Conservation (phyloP, 2,797 vertebrate genomes). For the Melanotaenia pygmaea region DNA sequence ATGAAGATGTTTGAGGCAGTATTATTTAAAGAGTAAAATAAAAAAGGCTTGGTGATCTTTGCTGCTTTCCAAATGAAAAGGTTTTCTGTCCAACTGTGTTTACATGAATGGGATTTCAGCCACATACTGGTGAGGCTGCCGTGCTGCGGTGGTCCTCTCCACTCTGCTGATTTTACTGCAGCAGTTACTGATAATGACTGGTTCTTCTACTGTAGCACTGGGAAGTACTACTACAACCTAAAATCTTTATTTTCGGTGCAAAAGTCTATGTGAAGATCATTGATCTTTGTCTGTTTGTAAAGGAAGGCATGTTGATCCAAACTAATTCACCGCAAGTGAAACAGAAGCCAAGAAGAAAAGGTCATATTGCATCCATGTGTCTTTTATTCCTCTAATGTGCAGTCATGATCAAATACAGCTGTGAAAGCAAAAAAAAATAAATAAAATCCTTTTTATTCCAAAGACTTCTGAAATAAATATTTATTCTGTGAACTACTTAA, state of each 20-base stretch:
- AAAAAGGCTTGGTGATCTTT: slow-evolving; percentile 29
- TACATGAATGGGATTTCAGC: slow-evolving; percentile 59
- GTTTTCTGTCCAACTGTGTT: slow-evolving; percentile 53
- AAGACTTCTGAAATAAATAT: slow-evolving; percentile 24
- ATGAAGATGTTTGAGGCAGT: slow-evolving; percentile 3
- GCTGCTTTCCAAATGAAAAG: slow-evolving; percentile 51
- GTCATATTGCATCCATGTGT: slow-evolving; percentile 48
- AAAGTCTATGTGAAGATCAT: slow-evolving; percentile 10
- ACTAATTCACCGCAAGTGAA: slow-evolving; percentile 12
- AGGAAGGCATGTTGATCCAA: slow-evolving; percentile 6
- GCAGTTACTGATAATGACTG: slow-evolving; percentile 67
- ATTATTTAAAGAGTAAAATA: slow-evolving; percentile 31
- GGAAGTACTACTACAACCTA: slow-evolving; percentile 13
- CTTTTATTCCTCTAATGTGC: slow-evolving; percentile 12
- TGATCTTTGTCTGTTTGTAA: neutral
- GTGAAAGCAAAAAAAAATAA: slow-evolving; percentile 4
- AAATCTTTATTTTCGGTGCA: neutral
- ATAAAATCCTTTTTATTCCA: slow-evolving; percentile 10
- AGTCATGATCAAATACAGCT: slow-evolving; percentile 39
- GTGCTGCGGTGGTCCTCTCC: slow-evolving; percentile 51
- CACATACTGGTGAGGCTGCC: slow-evolving; percentile 56
- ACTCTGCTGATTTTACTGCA: slow-evolving; percentile 57
- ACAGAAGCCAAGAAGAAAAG: slow-evolving; percentile 34
- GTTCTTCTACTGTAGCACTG: slow-evolving; percentile 32
- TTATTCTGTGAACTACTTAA: neutral